A percentile compares a stretch with the other conserved stretches of the same genome.
Evolutionary conservation across 1,140 invertebrate species (phyloP).

Genomic region (Macrobrachium nipponense): DNA sequence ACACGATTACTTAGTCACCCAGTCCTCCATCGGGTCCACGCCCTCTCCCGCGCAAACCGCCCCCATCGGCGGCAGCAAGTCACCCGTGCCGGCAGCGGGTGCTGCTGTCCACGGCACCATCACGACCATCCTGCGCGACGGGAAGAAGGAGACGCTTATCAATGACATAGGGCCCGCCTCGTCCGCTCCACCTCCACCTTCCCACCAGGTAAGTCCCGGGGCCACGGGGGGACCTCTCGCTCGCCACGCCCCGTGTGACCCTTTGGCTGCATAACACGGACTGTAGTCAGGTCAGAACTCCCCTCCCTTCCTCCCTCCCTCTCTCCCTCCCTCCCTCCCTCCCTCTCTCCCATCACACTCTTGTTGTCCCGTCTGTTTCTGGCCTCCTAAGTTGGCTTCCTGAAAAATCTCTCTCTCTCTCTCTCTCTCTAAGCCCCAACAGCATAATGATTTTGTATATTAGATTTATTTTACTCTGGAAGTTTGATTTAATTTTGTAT

Average conservation of each 20-base stretch:
- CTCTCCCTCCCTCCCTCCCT: no score
- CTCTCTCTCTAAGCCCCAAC: no score
- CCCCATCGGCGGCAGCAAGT: slow-evolving; percentile 48
- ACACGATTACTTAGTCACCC: slow-evolving; percentile 57
- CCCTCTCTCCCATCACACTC: no score
- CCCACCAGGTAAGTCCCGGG: slow-evolving; percentile 44
- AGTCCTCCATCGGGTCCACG: slow-evolving; percentile 53
- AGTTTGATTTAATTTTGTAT: no score
- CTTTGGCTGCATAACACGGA: background rate
- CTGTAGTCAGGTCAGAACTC: background rate
- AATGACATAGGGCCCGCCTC: slow-evolving; percentile 68
- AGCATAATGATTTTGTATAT: no score
- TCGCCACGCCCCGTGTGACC: background rate
- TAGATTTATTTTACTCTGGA: no score
- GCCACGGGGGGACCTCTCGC: background rate
- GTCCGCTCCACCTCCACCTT: slow-evolving; percentile 6
- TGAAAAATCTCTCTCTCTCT: no score
- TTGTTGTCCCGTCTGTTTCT: no score
- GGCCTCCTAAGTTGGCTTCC: no score
- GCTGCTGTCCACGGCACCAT: slow-evolving; percentile 56
- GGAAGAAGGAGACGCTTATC: slow-evolving; percentile 73
- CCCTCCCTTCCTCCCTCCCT: no score
- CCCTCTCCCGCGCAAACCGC: slow-evolving; percentile 54
- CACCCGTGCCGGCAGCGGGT: slow-evolving; percentile 50
- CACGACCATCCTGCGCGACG: slow-evolving; percentile 66